Base-by-base conservation (phyloP, 2,797 vertebrate genomes). In the Chiroxiphia lanceolata region DNA sequence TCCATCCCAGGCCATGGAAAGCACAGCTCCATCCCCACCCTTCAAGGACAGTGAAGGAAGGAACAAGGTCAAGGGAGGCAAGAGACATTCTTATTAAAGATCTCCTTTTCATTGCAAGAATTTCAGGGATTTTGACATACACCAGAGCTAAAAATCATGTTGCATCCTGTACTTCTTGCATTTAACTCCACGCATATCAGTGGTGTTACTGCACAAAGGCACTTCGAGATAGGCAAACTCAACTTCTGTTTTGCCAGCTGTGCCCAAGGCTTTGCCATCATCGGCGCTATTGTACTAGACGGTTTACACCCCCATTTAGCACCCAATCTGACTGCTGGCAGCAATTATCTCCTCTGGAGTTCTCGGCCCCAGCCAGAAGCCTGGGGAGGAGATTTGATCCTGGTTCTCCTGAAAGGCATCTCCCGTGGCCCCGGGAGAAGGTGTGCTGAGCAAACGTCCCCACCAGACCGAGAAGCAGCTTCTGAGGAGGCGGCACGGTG, bases 301-400 rank as follows among this genome's bases (percentile, higher is more conserved):
- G 72, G 74, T 89, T 94, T 81, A 59, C 83, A 63, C 57, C 54
- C 53, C 85, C 80, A 38, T 81, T 95, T 86, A 96, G 79, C 77
- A 71, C 87, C 92, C 79, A 71, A 75, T 68, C 65, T 86, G 87
- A 95, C 54, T 63, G 68, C 72, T 91, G 86, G 81, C 95, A 94
- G 69, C 69, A 83, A 56, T 86, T 88, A 79, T 76, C 83, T 93
- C 61, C 87, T 80, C 79, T 38, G 69, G 60, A 87, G 51, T 26
- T 63, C 82, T 70, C 84, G 59, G 76, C n/a, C 72, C 76, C 83
- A 54, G 11, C 42, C 2, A 74, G 64, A 45, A 70, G n/a, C 0
- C 2, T 31, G 10, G 8, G 78, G 47, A 75, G 21, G 31, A 44
- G 47, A 45, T 53, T 38, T 51, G 69, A 25, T 57, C 25, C n/a